Evolutionary conservation across 2,113 vertebrate species (phyloP).

Genomic region (Macrotis lagotis): DNA sequence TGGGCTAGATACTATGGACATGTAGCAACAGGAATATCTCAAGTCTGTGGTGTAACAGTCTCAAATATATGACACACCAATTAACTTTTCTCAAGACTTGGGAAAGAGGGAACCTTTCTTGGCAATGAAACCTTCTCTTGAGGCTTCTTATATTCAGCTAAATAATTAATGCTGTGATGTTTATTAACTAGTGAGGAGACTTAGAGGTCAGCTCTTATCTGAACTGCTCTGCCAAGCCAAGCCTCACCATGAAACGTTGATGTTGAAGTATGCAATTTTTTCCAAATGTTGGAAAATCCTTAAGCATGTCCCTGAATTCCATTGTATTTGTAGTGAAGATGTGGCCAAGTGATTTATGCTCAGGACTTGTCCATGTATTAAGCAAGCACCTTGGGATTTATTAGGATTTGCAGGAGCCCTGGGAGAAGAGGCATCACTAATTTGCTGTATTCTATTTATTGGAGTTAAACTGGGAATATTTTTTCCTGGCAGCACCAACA

Average conservation of each 20-base stretch:
- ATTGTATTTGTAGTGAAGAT: slow-evolving; percentile 49
- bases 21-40: too few relatives aligned
- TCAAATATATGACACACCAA: not conserved
- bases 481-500: not conserved
- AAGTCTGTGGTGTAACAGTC: slow-evolving; percentile 8
- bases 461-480: not conserved
- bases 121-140: not conserved
- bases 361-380: slow-evolving; percentile 45
- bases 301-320: not conserved
- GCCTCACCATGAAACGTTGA: not conserved
- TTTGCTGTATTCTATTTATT: not conserved
- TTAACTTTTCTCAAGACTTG: not conserved
- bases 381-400: slow-evolving; percentile 13
- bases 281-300: slow-evolving; percentile 10
- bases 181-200: slow-evolving; percentile 36
- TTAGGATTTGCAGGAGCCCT: not conserved
- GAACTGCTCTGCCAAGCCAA: slow-evolving; percentile 23
- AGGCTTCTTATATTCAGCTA: slow-evolving; percentile 18
- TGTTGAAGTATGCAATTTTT: not conserved
- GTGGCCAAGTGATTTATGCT: slow-evolving; percentile 38
- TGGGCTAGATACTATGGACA: not conserved
- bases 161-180: not conserved
- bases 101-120: not conserved
- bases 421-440: not conserved
- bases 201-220: slow-evolving; percentile 7